A percentile compares a stretch with the other conserved stretches of the same genome.
Conservation (phyloP, 2,113 vertebrate species). For the Microcebus ravelobensis region DNA sequence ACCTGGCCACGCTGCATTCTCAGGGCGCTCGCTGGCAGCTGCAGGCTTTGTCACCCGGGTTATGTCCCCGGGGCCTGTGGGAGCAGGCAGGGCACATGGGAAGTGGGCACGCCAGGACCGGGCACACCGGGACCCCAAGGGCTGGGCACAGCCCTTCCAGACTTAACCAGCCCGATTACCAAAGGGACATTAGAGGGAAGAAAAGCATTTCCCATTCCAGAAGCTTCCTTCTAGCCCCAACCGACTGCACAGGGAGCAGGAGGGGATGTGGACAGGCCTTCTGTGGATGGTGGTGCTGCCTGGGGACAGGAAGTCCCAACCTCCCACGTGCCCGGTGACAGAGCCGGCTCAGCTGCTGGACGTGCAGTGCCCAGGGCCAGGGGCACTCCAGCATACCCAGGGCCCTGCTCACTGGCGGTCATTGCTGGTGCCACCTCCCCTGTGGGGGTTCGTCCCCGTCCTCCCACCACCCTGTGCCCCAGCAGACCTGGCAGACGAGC, state of each 20-base stretch:
- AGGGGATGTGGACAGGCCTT: fast-evolving
- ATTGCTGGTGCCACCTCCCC: fast-evolving
- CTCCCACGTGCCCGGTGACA: fast-evolving
- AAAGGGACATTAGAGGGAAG: neutral
- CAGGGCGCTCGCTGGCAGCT: neutral
- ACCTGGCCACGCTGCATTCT: neutral
- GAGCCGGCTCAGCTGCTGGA: fast-evolving
- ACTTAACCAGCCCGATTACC: fast-evolving
- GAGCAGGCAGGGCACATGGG: neutral
- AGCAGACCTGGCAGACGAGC: neutral
- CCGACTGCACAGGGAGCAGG: neutral
- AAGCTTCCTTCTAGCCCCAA: neutral
- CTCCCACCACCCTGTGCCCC: neutral
- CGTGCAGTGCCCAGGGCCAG: fast-evolving
- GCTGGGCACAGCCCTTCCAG: neutral
- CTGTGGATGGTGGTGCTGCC: fast-evolving
- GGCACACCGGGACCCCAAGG: no score
- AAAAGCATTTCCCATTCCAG: neutral
- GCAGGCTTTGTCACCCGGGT: neutral
- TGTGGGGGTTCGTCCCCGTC: no score
- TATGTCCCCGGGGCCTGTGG: neutral
- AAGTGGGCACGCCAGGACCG: fast-evolving
- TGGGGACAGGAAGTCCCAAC: neutral
- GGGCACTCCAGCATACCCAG: neutral
- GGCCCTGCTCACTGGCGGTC: neutral